These are phyloP conservation scores for Clarias batrachus DNA, from an alignment of 2,113 vertebrate genomes.

Conservation along the genomic window DNA sequence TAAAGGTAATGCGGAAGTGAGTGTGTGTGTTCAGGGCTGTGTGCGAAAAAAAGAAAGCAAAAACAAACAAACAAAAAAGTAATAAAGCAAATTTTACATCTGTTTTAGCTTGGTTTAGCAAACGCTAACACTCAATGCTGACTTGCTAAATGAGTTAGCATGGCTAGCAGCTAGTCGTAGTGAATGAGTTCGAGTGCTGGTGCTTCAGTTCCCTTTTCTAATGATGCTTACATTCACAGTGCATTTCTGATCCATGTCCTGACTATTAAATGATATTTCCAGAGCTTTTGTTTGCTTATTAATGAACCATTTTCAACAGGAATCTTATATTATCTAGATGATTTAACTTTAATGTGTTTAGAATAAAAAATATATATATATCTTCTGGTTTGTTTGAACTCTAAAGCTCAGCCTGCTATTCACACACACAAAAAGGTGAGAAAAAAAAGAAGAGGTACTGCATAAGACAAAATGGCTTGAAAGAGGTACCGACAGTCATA, in stretches of 20 bases:
- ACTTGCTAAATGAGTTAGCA: not conserved
- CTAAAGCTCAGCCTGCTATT: not conserved
- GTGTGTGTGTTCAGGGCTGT: not conserved
- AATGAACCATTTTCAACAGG: not conserved
- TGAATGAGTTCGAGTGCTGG: not conserved
- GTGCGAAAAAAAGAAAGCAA: not conserved
- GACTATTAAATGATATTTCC: not conserved
- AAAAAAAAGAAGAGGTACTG: no score
- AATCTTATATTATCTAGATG: no score
- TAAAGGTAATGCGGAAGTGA: constrained; percentile 67
- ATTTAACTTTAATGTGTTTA: no score
- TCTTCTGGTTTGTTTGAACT: not conserved
- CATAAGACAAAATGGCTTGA: not conserved
- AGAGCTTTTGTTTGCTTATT: not conserved
- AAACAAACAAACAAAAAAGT: not conserved
- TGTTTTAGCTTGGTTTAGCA: not conserved
- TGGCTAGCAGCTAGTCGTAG: not conserved
- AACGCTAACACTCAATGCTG: not conserved
- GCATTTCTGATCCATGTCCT: not conserved
- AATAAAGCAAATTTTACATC: not conserved
- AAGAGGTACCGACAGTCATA: not conserved
- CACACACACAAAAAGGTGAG: no score
- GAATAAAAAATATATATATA: no score
- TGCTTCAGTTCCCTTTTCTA: not conserved
- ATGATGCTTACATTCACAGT: not conserved